A percentile compares a stretch with the other conserved stretches of the same genome.
Conservation (phyloP, 2,113 vertebrate genomes). For the Verasper variegatus region DNA sequence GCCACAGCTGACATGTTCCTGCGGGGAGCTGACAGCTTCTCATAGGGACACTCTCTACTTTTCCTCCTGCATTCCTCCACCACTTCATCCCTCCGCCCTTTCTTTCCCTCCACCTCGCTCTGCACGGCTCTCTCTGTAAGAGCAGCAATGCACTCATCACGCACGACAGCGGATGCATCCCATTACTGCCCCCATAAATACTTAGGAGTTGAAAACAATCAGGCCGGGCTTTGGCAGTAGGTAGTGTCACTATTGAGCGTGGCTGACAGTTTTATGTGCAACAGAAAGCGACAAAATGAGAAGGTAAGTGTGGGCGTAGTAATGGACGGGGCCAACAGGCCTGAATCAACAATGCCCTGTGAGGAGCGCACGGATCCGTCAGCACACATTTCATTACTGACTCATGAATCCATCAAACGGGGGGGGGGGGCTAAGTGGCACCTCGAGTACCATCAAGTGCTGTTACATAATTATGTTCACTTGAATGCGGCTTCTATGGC, state of each 20-base stretch:
- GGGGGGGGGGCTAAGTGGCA: constrained; percentile 62
- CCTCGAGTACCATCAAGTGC: constrained; percentile 59
- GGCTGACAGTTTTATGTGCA: constrained; percentile 66
- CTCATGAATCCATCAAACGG: constrained; percentile 56
- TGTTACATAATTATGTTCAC: constrained; percentile 52
- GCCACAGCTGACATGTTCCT: constrained; percentile 9
- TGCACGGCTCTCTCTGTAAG: constrained; percentile 20
- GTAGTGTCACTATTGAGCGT: constrained; percentile 59
- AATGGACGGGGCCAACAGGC: constrained; percentile 47
- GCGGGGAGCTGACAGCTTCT: constrained; percentile 30
- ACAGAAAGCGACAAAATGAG: constrained; percentile 54
- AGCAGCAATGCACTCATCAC: constrained; percentile 36
- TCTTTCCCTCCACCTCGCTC: not conserved
- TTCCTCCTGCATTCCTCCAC: not conserved
- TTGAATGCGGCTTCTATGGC: not conserved
- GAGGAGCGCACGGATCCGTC: constrained; percentile 52
- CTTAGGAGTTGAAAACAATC: constrained; percentile 58
- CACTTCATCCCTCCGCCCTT: constrained; percentile 4
- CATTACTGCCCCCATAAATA: constrained; percentile 66
- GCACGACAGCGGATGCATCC: constrained; percentile 42
- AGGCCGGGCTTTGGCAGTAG: constrained; percentile 29
- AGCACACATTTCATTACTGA: constrained; percentile 71
- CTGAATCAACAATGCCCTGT: constrained; percentile 55
- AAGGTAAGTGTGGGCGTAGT: constrained; percentile 54
- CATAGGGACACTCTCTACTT: not conserved